Evolutionary conservation across 1,140 invertebrate genomes (phyloP).

Genomic region (Lepidurus couesii): DNA sequence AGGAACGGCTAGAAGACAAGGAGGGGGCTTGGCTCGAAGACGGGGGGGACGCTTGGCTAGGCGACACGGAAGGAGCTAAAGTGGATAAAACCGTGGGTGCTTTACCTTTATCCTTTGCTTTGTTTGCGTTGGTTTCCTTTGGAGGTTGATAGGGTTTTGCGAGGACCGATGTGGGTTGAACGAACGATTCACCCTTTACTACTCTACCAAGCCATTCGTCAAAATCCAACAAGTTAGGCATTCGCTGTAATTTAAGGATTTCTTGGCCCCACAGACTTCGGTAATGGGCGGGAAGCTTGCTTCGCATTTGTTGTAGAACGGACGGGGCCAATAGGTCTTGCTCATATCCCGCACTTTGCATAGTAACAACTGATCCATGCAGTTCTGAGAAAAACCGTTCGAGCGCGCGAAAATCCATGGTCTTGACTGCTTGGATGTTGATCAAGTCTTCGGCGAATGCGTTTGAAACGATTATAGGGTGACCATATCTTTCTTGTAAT

Average conservation of each 20-base stretch:
- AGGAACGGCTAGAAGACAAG: neutral
- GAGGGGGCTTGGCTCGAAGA: neutral
- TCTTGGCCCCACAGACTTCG: neutral
- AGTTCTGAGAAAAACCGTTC: neutral
- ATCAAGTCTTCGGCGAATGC: neutral
- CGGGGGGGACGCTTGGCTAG: neutral
- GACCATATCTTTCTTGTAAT: slow-evolving; percentile 8
- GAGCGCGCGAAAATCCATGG: neutral
- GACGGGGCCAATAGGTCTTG: slow-evolving; percentile 1
- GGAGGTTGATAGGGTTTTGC: neutral
- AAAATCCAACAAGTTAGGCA: neutral
- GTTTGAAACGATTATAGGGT: slow-evolving; percentile 2
- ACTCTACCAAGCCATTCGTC: neutral
- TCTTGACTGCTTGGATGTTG: neutral
- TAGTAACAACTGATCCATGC: neutral
- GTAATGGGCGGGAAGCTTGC: neutral
- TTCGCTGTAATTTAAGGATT: neutral
- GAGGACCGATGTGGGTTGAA: neutral
- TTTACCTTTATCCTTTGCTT: neutral
- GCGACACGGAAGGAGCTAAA: neutral
- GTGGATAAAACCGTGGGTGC: neutral
- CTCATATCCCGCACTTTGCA: slow-evolving; percentile 2
- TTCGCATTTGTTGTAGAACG: neutral
- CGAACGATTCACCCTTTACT: neutral
- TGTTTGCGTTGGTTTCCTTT: neutral